Base-by-base conservation (phyloP, 53 echinoderm and acorn worm genomes). In the Arbacia lixula region DNA sequence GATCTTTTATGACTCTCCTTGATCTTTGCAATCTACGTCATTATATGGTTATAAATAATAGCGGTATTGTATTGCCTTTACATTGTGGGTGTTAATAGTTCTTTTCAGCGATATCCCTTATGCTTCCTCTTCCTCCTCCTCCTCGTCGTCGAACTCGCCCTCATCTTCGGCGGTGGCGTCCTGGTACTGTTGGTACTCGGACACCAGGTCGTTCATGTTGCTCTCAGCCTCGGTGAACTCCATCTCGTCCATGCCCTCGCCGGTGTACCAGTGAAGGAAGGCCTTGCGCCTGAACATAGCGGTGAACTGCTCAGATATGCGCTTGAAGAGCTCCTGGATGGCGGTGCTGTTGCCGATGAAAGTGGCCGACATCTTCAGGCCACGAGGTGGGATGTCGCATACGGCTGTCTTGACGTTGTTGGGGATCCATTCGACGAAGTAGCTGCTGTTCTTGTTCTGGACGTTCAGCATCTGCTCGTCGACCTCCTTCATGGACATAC, bases 121-220 rank as follows among this genome's bases (percentile, higher is more conserved):
- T n/a, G n/a, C n/a, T n/a, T n/a, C n/a, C n/a, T n/a, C n/a, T n/a
- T n/a, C n/a, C n/a, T n/a, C n/a, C n/a, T 65, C 87, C 31, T 90
- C 93, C 56, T 93, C 93, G 36, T 93, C 93, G 24, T 93, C 93
- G 53, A 93, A 93, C 79, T 93, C 93, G 12, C 86, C 93, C 46
- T 93, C 93, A 66, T 90, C 90, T 43, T 93, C 93, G 12, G 90
- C 90, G 24, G 90, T 93, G 28, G 93, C 93, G 66, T 93, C 93
- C 87, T 93, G 93, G 88, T 93, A 93, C 74, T 93, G 93, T 76
- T 93, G 93, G 85, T 93, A 90, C 64, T 93, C 93, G 36, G 93
- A 93, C 88, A 93, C 93, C 87, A 93, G 82, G 90, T 93, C 93
- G 58, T 93, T 93, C 93, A 93, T 93, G 90, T 93, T 93, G 93